Evolutionary conservation across 2,113 vertebrate species (phyloP).

Genomic region (Carassius auratus): DNA sequence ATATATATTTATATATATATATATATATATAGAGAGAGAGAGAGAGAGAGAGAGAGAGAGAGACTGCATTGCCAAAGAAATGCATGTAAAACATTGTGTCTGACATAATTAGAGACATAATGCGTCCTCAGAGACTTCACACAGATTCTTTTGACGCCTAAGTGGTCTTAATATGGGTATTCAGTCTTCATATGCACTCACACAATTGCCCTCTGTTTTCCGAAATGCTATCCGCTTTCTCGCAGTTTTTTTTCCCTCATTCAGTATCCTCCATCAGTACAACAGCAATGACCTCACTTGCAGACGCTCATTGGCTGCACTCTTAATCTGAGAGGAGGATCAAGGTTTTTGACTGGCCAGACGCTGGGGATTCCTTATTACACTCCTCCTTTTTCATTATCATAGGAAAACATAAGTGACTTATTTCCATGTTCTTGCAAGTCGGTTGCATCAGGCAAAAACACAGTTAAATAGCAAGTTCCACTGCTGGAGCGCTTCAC

Average conservation of each 20-base stretch:
- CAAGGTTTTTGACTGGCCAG: constrained; percentile 64
- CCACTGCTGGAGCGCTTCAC: constrained; percentile 60
- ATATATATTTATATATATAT: background rate
- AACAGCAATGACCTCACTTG: constrained; percentile 50
- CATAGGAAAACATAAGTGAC: constrained; percentile 66
- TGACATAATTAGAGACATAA: background rate
- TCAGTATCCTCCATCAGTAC: constrained; percentile 42
- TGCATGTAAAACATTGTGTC: background rate
- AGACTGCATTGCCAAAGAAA: background rate
- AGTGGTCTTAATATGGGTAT: constrained; percentile 15
- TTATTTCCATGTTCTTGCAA: constrained; percentile 72
- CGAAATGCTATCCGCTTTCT: constrained; percentile 27
- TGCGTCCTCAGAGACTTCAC: constrained; percentile 9
- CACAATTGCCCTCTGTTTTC: constrained; percentile 61
- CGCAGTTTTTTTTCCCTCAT: constrained; percentile 36
- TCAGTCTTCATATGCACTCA: constrained; percentile 2
- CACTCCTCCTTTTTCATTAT: constrained; percentile 66
- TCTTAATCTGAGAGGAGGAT: constrained; percentile 30
- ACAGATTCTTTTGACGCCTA: background rate
- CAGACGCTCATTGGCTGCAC: constrained; percentile 60
- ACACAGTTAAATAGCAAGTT: constrained; percentile 72
- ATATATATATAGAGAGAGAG: too few species aligned
- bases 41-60: too few species aligned
- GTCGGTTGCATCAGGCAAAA: constrained; percentile 77
- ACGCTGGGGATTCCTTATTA: constrained; percentile 62